These are phyloP conservation scores for Strigamia transsilvanica DNA, from an alignment of 2,888 invertebrate genomes.

Conservation along the genomic window DNA sequence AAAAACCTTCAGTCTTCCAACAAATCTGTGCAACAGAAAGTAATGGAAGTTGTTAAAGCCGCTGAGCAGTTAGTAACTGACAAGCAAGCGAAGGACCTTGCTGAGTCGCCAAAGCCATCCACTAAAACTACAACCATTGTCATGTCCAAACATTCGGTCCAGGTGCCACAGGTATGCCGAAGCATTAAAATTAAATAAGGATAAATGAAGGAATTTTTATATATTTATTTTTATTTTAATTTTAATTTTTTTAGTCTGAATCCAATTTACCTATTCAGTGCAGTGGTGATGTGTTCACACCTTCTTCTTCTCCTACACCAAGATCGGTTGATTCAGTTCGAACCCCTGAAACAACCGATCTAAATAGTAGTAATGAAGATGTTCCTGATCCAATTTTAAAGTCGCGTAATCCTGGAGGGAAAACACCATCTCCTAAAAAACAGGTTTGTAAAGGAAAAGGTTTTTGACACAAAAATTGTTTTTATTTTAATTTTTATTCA, in stretches of 20 bases:
- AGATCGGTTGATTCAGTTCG: not conserved
- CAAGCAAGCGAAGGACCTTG: not conserved
- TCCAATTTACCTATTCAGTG: not conserved
- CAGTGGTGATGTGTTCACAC: not conserved
- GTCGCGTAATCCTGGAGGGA: conserved; percentile 54
- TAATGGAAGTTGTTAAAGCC: conserved; percentile 87
- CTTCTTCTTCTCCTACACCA: conserved; percentile 42
- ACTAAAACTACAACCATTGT: conserved; percentile 88
- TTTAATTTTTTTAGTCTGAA: not conserved
- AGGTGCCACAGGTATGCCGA: conserved; percentile 57
- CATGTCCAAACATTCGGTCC: conserved; percentile 81
- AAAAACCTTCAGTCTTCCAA: not conserved
- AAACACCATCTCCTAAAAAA: conserved; percentile 16
- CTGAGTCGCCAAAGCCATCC: conserved; percentile 66
- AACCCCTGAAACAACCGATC: conserved; percentile 53
- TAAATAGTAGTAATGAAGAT: conserved; percentile 55
- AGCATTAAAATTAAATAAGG: not conserved
- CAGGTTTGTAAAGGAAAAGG: not conserved
- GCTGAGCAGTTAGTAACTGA: conserved; percentile 78
- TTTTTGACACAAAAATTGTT: not conserved
- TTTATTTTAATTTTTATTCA: conserved; percentile 21
- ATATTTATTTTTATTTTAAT: too few relatives aligned
- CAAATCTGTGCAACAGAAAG: conserved; percentile 66
- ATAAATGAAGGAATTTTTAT: not conserved
- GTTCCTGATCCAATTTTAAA: conserved; percentile 53